These are phyloP conservation scores for Gymnosoma rotundatum DNA, from an alignment of 2,888 invertebrate species.

Conservation along the genomic window DNA sequence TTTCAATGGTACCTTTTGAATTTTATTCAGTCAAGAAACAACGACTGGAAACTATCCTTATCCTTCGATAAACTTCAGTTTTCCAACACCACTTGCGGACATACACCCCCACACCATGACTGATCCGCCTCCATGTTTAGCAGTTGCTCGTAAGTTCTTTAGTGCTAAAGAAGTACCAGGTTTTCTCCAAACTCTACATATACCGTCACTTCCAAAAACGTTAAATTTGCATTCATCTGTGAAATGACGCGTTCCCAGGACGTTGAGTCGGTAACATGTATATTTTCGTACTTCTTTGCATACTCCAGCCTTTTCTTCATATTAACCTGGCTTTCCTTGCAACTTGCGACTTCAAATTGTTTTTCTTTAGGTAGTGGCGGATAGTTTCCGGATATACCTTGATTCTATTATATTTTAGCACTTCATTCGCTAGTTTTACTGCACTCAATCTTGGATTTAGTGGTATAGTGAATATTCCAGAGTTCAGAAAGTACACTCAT, in stretches of 20 bases:
- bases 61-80: slow-evolving; percentile 17
- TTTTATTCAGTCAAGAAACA: too few relatives aligned
- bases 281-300: slow-evolving; percentile 35
- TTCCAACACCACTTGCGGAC: not conserved
- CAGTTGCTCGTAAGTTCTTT: slow-evolving; percentile 1
- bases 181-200: slow-evolving; percentile 15
- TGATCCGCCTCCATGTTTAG: not conserved
- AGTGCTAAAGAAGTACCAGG: slow-evolving; percentile 7
- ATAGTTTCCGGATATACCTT: too few relatives aligned
- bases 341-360: slow-evolving; percentile 6
- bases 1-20: too few relatives aligned
- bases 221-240: slow-evolving; percentile 43
- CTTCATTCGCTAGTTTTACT: too few relatives aligned
- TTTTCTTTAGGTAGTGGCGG: too few relatives aligned
- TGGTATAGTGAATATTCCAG: too few relatives aligned
- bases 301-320: slow-evolving; percentile 17
- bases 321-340: slow-evolving; percentile 24
- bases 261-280: slow-evolving; percentile 25
- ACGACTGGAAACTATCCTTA: too few relatives aligned
- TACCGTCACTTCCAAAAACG: slow-evolving; percentile 34
- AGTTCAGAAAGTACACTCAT: too few relatives aligned
- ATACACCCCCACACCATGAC: too few relatives aligned
- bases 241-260: slow-evolving; percentile 46
- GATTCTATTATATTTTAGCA: too few relatives aligned
- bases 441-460: too few relatives aligned